phyloP scores from a whole-genome alignment of 2,888 invertebrate genomes.

The Lasioglossum zephyrum region DNA sequence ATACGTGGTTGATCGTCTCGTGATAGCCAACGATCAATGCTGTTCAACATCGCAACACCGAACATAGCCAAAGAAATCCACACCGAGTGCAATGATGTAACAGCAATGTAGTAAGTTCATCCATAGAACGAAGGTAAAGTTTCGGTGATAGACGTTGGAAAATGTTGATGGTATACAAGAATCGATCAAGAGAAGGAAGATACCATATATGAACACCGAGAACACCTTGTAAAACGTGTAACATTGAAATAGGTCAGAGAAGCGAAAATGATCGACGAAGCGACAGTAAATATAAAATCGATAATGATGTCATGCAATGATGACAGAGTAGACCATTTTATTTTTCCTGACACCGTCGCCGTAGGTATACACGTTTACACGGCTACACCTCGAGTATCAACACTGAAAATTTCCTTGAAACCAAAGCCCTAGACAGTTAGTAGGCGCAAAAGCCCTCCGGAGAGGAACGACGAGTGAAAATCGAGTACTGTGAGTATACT shows the following conservation, averaged over 20 bases:
- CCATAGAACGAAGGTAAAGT: conserved; percentile 38
- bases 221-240: conserved; percentile 63
- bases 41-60: conserved; percentile 69
- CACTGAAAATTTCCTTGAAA: conserved; percentile 18
- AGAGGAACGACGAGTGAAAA: conserved; percentile 9
- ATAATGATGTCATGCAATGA: conserved; percentile 62
- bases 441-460: background rate
- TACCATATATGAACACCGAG: conserved; percentile 55
- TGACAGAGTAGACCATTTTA: conserved; percentile 43
- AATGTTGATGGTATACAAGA: conserved; percentile 34
- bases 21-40: conserved; percentile 56
- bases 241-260: conserved; percentile 63
- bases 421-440: background rate
- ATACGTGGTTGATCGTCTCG: conserved; percentile 38
- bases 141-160: conserved; percentile 24
- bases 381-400: conserved; percentile 24
- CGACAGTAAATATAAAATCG: conserved; percentile 58
- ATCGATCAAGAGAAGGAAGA: conserved; percentile 43
- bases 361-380: background rate
- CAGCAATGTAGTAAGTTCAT: conserved; percentile 49
- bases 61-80: conserved; percentile 72
- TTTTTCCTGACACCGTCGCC: conserved; percentile 21
- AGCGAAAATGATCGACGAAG: conserved; percentile 59
- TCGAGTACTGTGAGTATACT: background rate
- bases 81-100: conserved; percentile 74